A percentile compares a stretch with the other conserved stretches of the same genome.
phyloP scores from a whole-genome alignment of 2,113 vertebrate genomes.

The Nicator chloris region DNA sequence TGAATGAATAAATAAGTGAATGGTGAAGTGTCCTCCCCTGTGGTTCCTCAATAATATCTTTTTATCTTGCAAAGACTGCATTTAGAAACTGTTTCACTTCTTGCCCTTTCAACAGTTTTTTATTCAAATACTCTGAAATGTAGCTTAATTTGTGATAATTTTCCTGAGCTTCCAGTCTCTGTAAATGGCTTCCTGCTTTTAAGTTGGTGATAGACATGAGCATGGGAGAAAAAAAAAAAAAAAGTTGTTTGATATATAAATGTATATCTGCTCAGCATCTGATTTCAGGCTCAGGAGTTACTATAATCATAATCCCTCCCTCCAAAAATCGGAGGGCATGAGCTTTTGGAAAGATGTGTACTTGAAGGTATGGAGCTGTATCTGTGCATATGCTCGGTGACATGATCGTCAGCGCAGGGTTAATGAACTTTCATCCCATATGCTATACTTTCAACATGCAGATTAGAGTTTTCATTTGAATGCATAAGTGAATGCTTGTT shows the following conservation, averaged over 20 bases:
- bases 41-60: background rate
- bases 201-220: background rate
- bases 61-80: constrained; percentile 23
- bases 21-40: background rate
- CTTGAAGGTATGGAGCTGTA: background rate
- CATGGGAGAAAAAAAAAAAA: background rate
- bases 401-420: background rate
- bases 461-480: background rate
- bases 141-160: background rate
- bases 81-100: constrained; percentile 50
- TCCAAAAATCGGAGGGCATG: background rate
- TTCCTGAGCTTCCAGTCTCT: background rate
- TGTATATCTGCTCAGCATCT: background rate
- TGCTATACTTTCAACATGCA: background rate
- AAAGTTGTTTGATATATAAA: background rate
- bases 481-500: background rate
- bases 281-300: background rate
- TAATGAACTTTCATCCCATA: background rate
- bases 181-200: constrained; percentile 3
- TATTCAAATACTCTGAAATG: constrained; percentile 15
- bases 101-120: constrained; percentile 16
- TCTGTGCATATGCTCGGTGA: background rate
- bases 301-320: background rate
- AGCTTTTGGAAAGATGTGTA: background rate
- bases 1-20: constrained; percentile 33